Evolutionary conservation across 2,797 vertebrate species (phyloP), one percentile per base, ranked within the genome.

Genomic region (Acanthurus lineatus): DNA sequence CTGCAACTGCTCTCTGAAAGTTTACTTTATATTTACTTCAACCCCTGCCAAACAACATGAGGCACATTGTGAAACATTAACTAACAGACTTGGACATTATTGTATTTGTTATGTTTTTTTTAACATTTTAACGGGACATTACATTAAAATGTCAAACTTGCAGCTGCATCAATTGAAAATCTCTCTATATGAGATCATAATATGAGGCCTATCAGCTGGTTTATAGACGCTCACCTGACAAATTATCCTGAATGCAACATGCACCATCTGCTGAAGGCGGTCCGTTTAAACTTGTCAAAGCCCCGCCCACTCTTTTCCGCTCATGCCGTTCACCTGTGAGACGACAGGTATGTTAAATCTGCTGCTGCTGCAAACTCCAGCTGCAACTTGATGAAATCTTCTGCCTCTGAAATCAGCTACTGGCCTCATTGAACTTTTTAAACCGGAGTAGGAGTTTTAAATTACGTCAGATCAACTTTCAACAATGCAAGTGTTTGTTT

Each of bases 231-330:
- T 44, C 58, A 73, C 2, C 2, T 54, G 9, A 73, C 73, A 32
- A 58, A 22, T 16, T 25, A 45, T 25, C n/a, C 32, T 5, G 0
- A 4, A 47, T 67, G 57, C 19, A 56, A 6, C 14, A 20, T 11
- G 35, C 63, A 57, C 60, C 65, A 22, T 69, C 62, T 15, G 19
- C 54, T 20, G 63, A 22, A 14, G 56, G 72, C 44, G 57, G 44
- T 20, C 25, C 25, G 2, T 66, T 59, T 59, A 12, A 78, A 56
- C 19, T 14, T 0, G 7, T 15, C 8, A 0, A 63, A 76, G 72
- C 64, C 69, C 59, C 52, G 51, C 84, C 74, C 62, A 64, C 54
- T 47, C 3, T 0, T 12, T 4, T 11, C 0, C 3, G 3, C 25
- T 25, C 5, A 2, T 15, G 38, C 3, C 0, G 28, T 6, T 51